Evolutionary conservation across 1,140 invertebrate genomes (phyloP).

Genomic region (Aphelenchoides avenae): DNA sequence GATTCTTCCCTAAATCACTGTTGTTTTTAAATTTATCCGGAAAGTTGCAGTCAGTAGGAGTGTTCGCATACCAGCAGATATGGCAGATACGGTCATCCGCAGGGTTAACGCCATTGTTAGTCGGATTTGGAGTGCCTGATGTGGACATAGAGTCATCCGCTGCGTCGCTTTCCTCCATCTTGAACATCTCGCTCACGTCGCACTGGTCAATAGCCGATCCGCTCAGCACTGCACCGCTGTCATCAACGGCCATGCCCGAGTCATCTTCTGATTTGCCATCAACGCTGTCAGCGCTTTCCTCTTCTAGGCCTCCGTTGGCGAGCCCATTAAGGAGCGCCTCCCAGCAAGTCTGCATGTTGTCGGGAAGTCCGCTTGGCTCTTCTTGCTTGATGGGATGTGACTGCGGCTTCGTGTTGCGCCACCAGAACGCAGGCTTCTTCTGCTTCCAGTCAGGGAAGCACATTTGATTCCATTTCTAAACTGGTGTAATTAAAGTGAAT

Average conservation of each 20-base stretch:
- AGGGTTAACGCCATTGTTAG: not conserved
- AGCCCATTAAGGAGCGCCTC: not conserved
- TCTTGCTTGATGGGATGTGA: no score
- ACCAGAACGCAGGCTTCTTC: constrained; percentile 30
- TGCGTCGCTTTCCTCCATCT: not conserved
- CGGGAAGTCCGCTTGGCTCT: no score
- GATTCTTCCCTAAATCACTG: constrained; percentile 38
- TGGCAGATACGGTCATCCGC: constrained; percentile 19
- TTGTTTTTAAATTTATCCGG: not conserved
- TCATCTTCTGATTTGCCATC: no score
- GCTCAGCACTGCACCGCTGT: no score
- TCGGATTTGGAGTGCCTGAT: no score
- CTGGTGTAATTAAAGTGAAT: not conserved
- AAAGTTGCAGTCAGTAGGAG: not conserved
- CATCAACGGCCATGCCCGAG: no score
- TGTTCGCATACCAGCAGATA: constrained; percentile 8
- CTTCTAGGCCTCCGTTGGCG: no score
- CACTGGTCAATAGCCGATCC: no score
- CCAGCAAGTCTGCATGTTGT: constrained; percentile 9
- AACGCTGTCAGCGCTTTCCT: no score
- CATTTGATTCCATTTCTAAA: constrained; percentile 41
- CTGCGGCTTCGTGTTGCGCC: constrained; percentile 11
- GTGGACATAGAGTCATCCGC: no score
- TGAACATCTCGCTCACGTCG: no score
- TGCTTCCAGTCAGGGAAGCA: constrained; percentile 53